Conservation (phyloP, 2,797 vertebrate genomes). For the Loriculus beryllinus region DNA sequence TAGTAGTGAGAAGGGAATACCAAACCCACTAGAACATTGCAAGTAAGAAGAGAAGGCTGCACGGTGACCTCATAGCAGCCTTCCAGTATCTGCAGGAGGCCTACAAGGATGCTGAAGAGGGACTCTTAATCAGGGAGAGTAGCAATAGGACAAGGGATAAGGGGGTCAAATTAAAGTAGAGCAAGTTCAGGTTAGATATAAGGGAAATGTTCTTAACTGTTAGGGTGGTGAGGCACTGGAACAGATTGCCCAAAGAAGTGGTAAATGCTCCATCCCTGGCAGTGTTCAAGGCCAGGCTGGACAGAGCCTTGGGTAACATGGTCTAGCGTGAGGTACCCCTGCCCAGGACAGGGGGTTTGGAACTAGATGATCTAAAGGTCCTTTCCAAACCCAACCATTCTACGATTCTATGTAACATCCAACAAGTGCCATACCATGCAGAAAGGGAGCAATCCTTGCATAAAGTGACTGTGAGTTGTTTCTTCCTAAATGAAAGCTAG, state of each 20-base stretch:
- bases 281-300: not conserved
- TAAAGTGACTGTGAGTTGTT: not conserved
- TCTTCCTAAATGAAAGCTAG: not conserved
- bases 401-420: not conserved
- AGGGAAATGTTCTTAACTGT: not conserved
- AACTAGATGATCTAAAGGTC: not conserved
- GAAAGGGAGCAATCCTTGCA: not conserved
- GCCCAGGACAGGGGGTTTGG: not conserved
- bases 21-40: not conserved
- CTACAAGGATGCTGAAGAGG: not conserved
- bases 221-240: not conserved
- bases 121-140: not conserved
- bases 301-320: not conserved
- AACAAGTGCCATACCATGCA: not conserved
- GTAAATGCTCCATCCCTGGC: not conserved
- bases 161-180: not conserved
- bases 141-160: not conserved
- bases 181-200: not conserved
- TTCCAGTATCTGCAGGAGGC: not conserved
- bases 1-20: not conserved
- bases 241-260: not conserved
- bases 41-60: not conserved
- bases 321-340: not conserved
- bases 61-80: not conserved
- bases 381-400: not conserved